Conservation (phyloP, 1,140 invertebrate species). For the Drosophila ohnishii region DNA sequence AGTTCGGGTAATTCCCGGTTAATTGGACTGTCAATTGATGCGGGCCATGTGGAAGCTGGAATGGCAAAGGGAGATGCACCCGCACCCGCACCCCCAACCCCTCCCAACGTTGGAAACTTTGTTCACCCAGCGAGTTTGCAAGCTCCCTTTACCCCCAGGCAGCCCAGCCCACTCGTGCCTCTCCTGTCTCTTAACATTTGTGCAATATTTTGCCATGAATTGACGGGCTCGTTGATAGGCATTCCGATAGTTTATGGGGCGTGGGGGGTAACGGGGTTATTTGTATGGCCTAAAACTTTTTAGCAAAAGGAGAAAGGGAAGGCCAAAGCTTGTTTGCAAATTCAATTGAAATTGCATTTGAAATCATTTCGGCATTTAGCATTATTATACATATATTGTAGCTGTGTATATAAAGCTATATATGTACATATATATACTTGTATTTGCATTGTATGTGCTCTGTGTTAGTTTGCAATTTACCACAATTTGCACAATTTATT, state of each 20-base stretch:
- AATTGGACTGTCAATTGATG: slow-evolving; percentile 53
- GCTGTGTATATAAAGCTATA: slow-evolving; percentile 23
- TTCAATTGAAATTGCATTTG: slow-evolving; percentile 74
- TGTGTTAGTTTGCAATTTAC: slow-evolving; percentile 49
- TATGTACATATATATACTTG: not conserved
- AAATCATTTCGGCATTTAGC: slow-evolving; percentile 70
- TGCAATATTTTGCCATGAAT: slow-evolving; percentile 66
- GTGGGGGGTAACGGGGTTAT: slow-evolving; percentile 4
- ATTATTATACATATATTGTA: slow-evolving; percentile 57
- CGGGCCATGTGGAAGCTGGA: slow-evolving; percentile 5
- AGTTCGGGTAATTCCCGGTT: slow-evolving; percentile 49
- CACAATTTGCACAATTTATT: slow-evolving; percentile 74
- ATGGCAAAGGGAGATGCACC: not conserved
- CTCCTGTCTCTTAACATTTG: slow-evolving; percentile 39
- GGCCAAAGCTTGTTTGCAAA: slow-evolving; percentile 47
- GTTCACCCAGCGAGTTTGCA: slow-evolving; percentile 41
- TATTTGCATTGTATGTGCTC: slow-evolving; percentile 1
- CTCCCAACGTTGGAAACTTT: slow-evolving; percentile 26
- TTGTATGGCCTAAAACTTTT: slow-evolving; percentile 55
- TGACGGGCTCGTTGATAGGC: slow-evolving; percentile 46
- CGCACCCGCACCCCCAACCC: not conserved
- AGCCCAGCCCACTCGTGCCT: not conserved
- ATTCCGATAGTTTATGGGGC: slow-evolving; percentile 6
- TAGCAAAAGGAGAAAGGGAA: slow-evolving; percentile 13
- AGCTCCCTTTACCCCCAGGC: slow-evolving; percentile 6